Evolutionary conservation across 2,888 invertebrate genomes (phyloP).

Genomic region (Pyrrhosoma nymphula): DNA sequence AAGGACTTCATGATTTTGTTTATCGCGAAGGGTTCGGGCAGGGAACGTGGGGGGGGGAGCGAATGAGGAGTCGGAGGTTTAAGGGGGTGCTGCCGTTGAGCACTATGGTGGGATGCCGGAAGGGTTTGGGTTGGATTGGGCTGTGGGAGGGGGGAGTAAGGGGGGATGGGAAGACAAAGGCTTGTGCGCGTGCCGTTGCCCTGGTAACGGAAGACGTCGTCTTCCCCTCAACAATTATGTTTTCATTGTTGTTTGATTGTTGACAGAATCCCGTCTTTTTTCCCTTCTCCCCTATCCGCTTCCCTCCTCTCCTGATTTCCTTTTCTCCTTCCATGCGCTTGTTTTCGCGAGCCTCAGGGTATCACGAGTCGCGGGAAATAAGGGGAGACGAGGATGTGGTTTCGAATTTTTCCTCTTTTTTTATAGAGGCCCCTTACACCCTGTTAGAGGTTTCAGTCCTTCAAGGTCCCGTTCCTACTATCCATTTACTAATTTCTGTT

Average conservation of each 20-base stretch:
- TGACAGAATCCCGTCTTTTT: conserved; percentile 56
- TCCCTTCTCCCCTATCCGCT: background rate
- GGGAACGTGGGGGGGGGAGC: background rate
- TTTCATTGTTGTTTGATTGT: conserved; percentile 69
- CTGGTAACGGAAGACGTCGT: conserved; percentile 54
- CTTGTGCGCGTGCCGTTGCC: conserved; percentile 61
- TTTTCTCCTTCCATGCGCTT: background rate
- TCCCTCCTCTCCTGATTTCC: background rate
- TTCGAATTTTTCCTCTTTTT: background rate
- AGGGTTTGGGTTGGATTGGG: background rate
- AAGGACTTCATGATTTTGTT: background rate
- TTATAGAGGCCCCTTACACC: background rate
- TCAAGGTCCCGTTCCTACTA: background rate
- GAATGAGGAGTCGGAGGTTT: background rate
- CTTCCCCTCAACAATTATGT: conserved; percentile 68
- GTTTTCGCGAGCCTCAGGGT: conserved; percentile 13
- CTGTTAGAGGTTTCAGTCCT: background rate
- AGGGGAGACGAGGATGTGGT: background rate
- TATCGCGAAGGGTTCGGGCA: background rate
- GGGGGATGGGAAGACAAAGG: conserved; percentile 42
- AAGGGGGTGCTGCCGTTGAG: background rate
- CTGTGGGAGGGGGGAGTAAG: background rate
- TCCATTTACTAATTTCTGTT: background rate
- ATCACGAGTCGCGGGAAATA: background rate
- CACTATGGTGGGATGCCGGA: background rate